Conservation (phyloP, 2,888 invertebrate genomes). For the Fabriciana adippe region DNA sequence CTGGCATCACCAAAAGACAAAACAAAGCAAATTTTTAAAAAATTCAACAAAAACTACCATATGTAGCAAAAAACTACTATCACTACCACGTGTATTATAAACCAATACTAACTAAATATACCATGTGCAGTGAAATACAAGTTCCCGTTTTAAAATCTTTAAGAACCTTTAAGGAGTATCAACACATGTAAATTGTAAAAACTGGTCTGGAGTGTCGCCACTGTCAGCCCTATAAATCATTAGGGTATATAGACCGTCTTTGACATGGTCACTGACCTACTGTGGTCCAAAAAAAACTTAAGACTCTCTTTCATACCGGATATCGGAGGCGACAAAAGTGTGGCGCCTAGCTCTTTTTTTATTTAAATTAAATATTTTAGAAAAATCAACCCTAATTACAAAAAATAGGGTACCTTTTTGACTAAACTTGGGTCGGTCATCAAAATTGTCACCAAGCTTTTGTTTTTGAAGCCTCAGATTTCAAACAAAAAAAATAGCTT, state of each 20-base stretch:
- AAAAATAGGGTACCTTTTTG: slow-evolving; percentile 34
- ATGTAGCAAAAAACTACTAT: too few species aligned
- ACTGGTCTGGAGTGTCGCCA: slow-evolving; percentile 37
- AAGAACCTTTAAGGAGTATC: slow-evolving; percentile 23
- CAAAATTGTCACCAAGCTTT: slow-evolving; percentile 40
- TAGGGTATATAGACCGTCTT: slow-evolving; percentile 49
- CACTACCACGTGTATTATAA: too few species aligned
- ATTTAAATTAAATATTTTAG: slow-evolving; percentile 46
- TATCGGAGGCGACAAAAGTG: slow-evolving; percentile 72
- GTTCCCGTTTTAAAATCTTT: slow-evolving; percentile 6
- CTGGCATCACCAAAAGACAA: too few species aligned
- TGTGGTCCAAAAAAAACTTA: slow-evolving; percentile 48
- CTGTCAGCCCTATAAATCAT: slow-evolving; percentile 68
- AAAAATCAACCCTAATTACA: slow-evolving; percentile 31
- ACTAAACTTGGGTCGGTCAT: slow-evolving; percentile 12
- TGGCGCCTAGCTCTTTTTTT: slow-evolving; percentile 62
- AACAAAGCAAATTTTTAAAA: too few species aligned
- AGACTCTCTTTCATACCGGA: slow-evolving; percentile 57
- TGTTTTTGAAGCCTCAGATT: slow-evolving; percentile 46
- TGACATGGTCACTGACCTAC: slow-evolving; percentile 64
- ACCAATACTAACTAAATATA: too few species aligned
- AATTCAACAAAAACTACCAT: too few species aligned
- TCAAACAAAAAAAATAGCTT: slow-evolving; percentile 35
- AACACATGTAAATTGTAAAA: slow-evolving; percentile 43
- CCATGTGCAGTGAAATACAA: slow-evolving; percentile 3